phyloP scores from a whole-genome alignment of 2,113 vertebrate species.

The Chelonoidis abingdonii region DNA sequence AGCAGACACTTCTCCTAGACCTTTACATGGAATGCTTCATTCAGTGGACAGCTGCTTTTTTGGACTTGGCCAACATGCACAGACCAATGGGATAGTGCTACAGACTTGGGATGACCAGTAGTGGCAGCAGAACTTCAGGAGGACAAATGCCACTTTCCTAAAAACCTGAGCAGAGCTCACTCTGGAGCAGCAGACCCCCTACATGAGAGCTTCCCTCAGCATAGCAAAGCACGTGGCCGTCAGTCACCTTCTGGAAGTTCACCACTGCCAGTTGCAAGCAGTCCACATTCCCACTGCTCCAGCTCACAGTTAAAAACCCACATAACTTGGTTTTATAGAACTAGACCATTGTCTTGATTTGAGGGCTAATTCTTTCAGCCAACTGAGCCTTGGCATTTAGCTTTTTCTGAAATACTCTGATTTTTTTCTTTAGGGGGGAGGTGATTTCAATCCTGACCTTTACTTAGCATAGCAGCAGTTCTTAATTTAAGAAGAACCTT shows the following conservation, averaged over 20 bases:
- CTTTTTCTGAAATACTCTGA: slow-evolving; percentile 23
- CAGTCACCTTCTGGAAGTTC: background rate
- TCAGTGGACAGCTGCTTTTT: background rate
- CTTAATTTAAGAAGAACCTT: slow-evolving; percentile 45
- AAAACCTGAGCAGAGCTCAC: background rate
- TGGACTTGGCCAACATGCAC: background rate
- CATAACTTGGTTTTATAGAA: background rate
- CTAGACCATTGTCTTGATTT: slow-evolving; percentile 29
- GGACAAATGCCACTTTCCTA: background rate
- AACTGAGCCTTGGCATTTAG: slow-evolving; percentile 5
- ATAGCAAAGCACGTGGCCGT: background rate
- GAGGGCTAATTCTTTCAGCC: background rate
- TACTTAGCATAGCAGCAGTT: slow-evolving; percentile 40
- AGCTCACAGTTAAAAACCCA: slow-evolving; percentile 14
- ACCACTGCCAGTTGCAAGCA: background rate
- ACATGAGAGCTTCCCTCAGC: background rate
- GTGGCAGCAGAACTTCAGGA: background rate
- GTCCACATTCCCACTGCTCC: slow-evolving; percentile 1
- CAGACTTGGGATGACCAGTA: background rate
- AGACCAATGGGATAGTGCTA: background rate
- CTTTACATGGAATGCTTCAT: background rate
- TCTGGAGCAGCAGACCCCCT: background rate
- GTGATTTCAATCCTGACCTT: slow-evolving; percentile 43
- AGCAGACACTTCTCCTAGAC: background rate
- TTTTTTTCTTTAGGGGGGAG: background rate